Conservation (phyloP, 1,140 invertebrate genomes). For the Papilio machaon region DNA sequence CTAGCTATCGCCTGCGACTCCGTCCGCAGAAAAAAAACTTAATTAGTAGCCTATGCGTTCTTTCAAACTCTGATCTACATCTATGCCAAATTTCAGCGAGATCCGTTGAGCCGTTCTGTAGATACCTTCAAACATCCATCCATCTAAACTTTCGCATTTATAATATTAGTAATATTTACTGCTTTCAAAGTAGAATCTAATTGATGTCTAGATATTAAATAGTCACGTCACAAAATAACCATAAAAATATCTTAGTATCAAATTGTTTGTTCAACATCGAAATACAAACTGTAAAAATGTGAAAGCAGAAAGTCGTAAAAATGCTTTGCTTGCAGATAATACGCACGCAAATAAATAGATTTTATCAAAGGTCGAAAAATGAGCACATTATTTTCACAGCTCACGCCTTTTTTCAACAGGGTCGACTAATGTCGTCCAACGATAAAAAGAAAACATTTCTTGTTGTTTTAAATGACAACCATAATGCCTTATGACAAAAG, state of each 20-base stretch:
- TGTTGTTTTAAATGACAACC: slow-evolving; percentile 3
- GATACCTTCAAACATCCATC: no score
- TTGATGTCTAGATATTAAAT: neutral
- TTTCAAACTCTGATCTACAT: no score
- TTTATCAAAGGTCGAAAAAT: slow-evolving; percentile 28
- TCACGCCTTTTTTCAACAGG: slow-evolving; percentile 26
- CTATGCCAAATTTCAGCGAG: no score
- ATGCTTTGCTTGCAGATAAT: slow-evolving; percentile 10
- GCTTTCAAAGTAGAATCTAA: neutral
- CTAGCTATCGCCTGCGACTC: neutral
- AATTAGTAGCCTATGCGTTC: no score
- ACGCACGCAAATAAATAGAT: slow-evolving; percentile 30
- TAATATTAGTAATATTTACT: neutral
- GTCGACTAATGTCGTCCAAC: neutral
- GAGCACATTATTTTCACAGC: slow-evolving; percentile 24
- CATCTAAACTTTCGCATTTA: no score
- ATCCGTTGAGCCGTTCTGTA: no score
- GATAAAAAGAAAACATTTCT: neutral
- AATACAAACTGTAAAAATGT: slow-evolving; percentile 10
- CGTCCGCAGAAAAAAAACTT: neutral
- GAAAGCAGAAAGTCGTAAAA: slow-evolving; percentile 25
- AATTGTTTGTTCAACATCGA: slow-evolving; percentile 2
- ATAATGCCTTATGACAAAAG: neutral
- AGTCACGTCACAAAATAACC: neutral
- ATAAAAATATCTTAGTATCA: neutral